phyloP scores from a whole-genome alignment of 1,140 invertebrate species.

The Samia ricini region DNA sequence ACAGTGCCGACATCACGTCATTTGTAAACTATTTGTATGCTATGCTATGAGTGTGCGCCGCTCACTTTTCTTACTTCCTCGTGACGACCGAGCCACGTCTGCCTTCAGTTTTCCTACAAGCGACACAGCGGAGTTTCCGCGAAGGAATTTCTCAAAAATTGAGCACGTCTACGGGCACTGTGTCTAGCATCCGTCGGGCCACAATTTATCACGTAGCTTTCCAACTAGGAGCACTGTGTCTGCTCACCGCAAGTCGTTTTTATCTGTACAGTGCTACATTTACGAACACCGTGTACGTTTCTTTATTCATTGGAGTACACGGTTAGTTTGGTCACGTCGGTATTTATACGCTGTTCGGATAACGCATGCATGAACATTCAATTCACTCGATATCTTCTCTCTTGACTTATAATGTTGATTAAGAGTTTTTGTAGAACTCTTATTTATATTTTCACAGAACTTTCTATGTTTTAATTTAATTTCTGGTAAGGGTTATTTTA shows the following conservation, averaged over 20 bases:
- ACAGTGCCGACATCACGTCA: slow-evolving; percentile 41
- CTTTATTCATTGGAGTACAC: slow-evolving; percentile 9
- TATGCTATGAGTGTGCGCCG: slow-evolving; percentile 42
- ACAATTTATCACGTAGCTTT: slow-evolving; percentile 17
- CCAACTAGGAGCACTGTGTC: slow-evolving; percentile 13
- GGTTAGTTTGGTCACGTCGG: slow-evolving; percentile 30
- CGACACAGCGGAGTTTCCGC: background rate
- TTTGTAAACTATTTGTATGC: slow-evolving; percentile 74
- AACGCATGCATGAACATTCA: slow-evolving; percentile 34
- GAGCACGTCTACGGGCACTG: background rate
- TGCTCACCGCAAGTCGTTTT: slow-evolving; percentile 6
- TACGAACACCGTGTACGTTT: slow-evolving; percentile 17
- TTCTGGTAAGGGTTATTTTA: background rate
- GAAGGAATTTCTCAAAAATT: background rate
- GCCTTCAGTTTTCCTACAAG: slow-evolving; percentile 5
- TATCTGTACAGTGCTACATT: slow-evolving; percentile 8
- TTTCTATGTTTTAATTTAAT: background rate
- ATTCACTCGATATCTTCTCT: slow-evolving; percentile 30
- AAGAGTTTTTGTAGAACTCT: slow-evolving; percentile 19
- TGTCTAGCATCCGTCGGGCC: slow-evolving; percentile 4
- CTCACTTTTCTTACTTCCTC: slow-evolving; percentile 67
- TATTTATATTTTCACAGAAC: background rate
- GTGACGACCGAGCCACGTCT: slow-evolving; percentile 42
- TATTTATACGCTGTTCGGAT: slow-evolving; percentile 37
- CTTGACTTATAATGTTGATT: slow-evolving; percentile 42